Conservation (phyloP, 2,888 invertebrate genomes). For the Limenitis arthemis region DNA sequence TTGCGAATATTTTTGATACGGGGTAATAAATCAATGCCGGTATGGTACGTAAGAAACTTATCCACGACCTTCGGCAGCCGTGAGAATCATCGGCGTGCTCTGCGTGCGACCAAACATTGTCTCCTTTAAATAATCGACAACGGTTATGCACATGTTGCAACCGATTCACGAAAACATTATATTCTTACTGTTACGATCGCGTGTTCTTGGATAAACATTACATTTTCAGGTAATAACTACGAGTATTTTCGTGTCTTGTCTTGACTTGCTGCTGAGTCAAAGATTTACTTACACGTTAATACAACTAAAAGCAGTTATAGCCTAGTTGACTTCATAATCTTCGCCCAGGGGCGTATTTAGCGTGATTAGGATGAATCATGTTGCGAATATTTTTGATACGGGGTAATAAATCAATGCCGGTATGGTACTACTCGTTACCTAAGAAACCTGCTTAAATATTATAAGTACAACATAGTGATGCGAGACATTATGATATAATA, state of each 20-base stretch:
- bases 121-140: constrained; percentile 67
- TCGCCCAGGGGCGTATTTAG: constrained; percentile 44
- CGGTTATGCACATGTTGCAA: constrained; percentile 50
- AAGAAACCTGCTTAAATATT: not conserved
- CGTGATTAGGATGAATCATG: constrained; percentile 11
- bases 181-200: constrained; percentile 40
- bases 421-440: not conserved
- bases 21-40: not conserved
- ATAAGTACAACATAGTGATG: too few species aligned
- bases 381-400: constrained; percentile 11
- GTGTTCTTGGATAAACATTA: constrained; percentile 28
- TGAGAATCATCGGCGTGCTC: constrained; percentile 52
- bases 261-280: not conserved
- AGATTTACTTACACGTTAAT: not conserved
- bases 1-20: constrained; percentile 11
- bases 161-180: constrained; percentile 41
- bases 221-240: not conserved
- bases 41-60: constrained; percentile 50
- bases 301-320: too few species aligned
- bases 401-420: not conserved
- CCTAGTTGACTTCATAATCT: constrained; percentile 57
- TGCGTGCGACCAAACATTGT: constrained; percentile 63
- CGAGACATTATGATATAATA: too few species aligned
- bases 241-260: not conserved
- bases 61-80: constrained; percentile 66